Evolutionary conservation across 2,888 invertebrate genomes (phyloP), one percentile per base, ranked within the genome.

Genomic region (Melipona bicolor): DNA sequence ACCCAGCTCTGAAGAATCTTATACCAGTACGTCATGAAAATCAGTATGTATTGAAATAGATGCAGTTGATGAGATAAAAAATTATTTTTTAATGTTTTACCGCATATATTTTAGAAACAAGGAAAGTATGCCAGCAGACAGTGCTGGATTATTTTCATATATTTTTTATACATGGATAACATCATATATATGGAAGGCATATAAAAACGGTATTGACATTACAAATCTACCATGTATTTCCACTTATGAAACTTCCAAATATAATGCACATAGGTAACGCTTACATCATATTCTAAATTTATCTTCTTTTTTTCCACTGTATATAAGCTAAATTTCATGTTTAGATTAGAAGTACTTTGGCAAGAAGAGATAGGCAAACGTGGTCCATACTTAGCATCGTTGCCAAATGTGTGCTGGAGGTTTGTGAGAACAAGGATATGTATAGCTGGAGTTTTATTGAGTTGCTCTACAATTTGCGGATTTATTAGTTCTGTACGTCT

Each of bases 161-260:
- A 92, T 95, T 62, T 95, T 95, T 24, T 95, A 95, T 85, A 94
- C 95, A 43, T 96, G 96, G 96, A 92, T 96, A 88, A 95, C 95
- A 0, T 92, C 92, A 9, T 94, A 95, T 74, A 94, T 96, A 93
- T 95, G 95, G 94, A 94, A 94, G 64, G 95, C 95, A 2, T 95
- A 95, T 89, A 93, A 93, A 62, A 93, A 93, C 62, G 95, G 95
- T n/a, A 92, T 95, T 2, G 92, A 92, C 4, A 85, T 93, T 24
- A 92, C 94, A 0, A 94, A 95, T 80, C 88, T 95, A 36, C 91
- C 95, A 89, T 84, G 87, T 84, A 83, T 95, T 80, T 95, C 95
- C 11, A 93, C 95, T 9, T 92, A 94, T 62, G 96, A 96, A 81
- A 93, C 94, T 69, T 95, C 95, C 85, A 94, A 95, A 76, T 93